Conservation (phyloP, 2,113 vertebrate species). For the Dryoscopus gambensis region DNA sequence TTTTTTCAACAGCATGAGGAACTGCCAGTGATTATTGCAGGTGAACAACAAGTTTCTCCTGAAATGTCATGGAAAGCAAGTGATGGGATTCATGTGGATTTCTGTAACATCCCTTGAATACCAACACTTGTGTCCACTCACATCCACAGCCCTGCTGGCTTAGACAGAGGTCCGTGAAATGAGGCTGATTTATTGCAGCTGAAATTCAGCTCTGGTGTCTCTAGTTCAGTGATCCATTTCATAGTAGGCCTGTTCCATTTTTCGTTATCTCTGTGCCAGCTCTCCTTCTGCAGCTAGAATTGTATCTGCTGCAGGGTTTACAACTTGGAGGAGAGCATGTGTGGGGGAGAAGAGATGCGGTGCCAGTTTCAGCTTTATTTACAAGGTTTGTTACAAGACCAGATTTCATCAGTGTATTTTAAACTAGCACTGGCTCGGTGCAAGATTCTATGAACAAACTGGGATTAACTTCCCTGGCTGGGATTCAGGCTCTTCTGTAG, state of each 20-base stretch:
- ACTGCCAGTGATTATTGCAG: neutral
- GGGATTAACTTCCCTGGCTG: neutral
- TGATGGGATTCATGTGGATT: neutral
- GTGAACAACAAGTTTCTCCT: neutral
- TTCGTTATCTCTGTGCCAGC: neutral
- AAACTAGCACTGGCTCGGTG: neutral
- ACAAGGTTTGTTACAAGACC: neutral
- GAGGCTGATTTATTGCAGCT: neutral
- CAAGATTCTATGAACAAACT: neutral
- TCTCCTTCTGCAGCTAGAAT: neutral
- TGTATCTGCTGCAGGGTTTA: neutral
- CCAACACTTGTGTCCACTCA: neutral
- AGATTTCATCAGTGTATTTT: neutral
- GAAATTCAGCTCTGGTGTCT: neutral
- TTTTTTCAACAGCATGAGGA: neutral
- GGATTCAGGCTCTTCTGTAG: neutral
- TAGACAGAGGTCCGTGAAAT: neutral
- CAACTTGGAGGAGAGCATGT: neutral
- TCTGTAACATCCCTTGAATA: neutral
- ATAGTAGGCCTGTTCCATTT: neutral
- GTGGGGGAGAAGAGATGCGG: neutral
- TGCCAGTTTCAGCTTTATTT: conserved; percentile 25
- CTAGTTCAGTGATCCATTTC: neutral
- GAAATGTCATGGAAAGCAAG: neutral
- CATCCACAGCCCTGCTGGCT: neutral